Base-by-base conservation (phyloP, 2,113 vertebrate species). In the Garra rufa region DNA sequence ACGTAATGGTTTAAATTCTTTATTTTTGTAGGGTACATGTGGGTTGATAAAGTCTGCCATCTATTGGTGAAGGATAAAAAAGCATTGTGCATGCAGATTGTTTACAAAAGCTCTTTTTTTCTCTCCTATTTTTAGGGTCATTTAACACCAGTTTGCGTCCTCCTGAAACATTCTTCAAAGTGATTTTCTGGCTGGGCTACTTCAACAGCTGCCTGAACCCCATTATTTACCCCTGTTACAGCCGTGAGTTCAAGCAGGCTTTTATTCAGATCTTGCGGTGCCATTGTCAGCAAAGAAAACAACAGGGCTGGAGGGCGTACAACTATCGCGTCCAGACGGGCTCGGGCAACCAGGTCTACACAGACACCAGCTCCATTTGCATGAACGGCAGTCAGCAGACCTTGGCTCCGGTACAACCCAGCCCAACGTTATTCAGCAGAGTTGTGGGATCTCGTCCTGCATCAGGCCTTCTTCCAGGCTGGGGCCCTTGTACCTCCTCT, bases 151-250 rank as follows among this genome's bases (percentile, higher is more conserved):
- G 94, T 86, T 92, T 99, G 91, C 96, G 96, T 69, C 94, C 96
- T 6, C 96, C 97, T 2, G 96, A 97, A 30, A 88, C 93, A 0
- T 93, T 99, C 90, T 98, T 98, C 93, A 98, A 97, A 89, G 97
- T 99, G 74, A 97, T 98, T 90, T 99, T 99, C 94, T 99, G 98
- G 97, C 94, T 99, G 57, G 98, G 97, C 83, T 99, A 99, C 91
- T 99, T 98, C 93, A 99, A 99, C 95, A 98, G 97, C 93, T 99
- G 98, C 92, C 91, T 99, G 90, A 99, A 99, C 89, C 98, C 98
- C 86, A 97, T 99, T 93, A 98, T 99, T 92, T 99, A 99, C 91
- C 97, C 98, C 61, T 99, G 97, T 93, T 98, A 97, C 92, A 99
- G 96, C 94, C 96, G 98, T 14, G 97, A 99, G 93, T 99, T 99